These are phyloP conservation scores for Siniperca undulata DNA, from an alignment of 2,797 vertebrate genomes.

Conservation along the genomic window DNA sequence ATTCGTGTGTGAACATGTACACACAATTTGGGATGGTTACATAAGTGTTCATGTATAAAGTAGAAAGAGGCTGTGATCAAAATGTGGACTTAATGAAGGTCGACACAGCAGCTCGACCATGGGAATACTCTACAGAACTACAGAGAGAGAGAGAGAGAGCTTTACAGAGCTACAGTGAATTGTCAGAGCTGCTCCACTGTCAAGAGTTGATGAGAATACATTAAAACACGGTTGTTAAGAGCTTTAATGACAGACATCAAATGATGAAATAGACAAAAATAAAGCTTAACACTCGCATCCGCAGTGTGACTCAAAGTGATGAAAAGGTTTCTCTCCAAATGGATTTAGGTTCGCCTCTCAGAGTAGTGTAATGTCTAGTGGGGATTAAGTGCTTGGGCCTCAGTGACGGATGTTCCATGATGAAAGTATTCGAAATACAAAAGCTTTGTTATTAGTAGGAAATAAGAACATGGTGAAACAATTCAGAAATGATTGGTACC, in stretches of 20 bases:
- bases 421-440: slow-evolving; percentile 40
- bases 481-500: slow-evolving; percentile 15
- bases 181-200: slow-evolving; percentile 35
- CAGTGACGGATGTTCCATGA: slow-evolving; percentile 33
- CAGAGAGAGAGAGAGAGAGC: slow-evolving; percentile 18
- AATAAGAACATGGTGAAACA: slow-evolving; percentile 43
- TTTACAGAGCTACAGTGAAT: slow-evolving; percentile 24
- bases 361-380: slow-evolving; percentile 8
- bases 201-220: slow-evolving; percentile 45
- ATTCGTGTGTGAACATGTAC: neutral
- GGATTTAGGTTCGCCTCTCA: slow-evolving; percentile 22
- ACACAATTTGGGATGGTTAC: slow-evolving; percentile 15
- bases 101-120: slow-evolving; percentile 36
- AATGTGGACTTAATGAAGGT: slow-evolving; percentile 56
- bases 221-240: slow-evolving; percentile 48
- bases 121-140: slow-evolving; percentile 25
- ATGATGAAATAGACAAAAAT: slow-evolving; percentile 57
- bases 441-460: slow-evolving; percentile 32
- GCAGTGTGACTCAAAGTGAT: slow-evolving; percentile 41
- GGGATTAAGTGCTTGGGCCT: slow-evolving; percentile 24
- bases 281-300: slow-evolving; percentile 23
- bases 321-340: slow-evolving; percentile 48
- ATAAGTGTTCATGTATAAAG: slow-evolving; percentile 43
- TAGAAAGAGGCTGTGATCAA: slow-evolving; percentile 59
- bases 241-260: slow-evolving; percentile 53